Evolutionary conservation across 2,888 invertebrate species (phyloP).

Genomic region (Nomada hirtipes): DNA sequence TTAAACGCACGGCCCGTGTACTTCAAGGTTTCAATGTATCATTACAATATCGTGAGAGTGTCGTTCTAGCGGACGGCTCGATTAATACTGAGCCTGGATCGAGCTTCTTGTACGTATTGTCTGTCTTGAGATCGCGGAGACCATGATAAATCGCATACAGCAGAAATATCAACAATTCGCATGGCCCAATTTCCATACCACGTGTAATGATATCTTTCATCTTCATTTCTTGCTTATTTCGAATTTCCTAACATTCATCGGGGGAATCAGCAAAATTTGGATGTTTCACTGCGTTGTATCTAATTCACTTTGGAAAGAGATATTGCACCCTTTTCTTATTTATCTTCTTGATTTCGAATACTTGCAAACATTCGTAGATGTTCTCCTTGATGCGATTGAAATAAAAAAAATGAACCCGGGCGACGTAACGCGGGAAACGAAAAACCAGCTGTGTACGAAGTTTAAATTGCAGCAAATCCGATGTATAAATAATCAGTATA

Average conservation of each 20-base stretch:
- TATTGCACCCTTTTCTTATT: background rate
- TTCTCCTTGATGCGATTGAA: background rate
- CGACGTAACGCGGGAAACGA: background rate
- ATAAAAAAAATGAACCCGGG: background rate
- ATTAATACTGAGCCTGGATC: constrained; percentile 64
- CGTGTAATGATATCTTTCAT: background rate
- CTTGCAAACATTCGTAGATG: background rate
- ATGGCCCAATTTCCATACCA: background rate
- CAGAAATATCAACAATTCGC: constrained; percentile 20
- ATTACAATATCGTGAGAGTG: constrained; percentile 47
- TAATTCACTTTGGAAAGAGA: background rate
- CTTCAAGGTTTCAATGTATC: constrained; percentile 9
- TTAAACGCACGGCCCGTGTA: constrained; percentile 2
- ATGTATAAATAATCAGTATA: too few relatives aligned
- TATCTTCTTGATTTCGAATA: background rate
- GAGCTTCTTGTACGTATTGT: constrained; percentile 38
- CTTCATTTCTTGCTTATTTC: background rate
- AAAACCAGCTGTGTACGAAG: background rate
- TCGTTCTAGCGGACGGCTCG: constrained; percentile 63
- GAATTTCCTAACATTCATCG: background rate
- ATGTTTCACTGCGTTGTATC: too few relatives aligned
- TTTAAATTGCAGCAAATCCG: too few relatives aligned
- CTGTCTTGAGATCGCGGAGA: constrained; percentile 30
- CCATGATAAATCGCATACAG: constrained; percentile 25
- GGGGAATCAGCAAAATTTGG: background rate